These are phyloP conservation scores for Crossaster papposus DNA, from an alignment of 53 echinoderm and acorn worm species.

Conservation along the genomic window DNA sequence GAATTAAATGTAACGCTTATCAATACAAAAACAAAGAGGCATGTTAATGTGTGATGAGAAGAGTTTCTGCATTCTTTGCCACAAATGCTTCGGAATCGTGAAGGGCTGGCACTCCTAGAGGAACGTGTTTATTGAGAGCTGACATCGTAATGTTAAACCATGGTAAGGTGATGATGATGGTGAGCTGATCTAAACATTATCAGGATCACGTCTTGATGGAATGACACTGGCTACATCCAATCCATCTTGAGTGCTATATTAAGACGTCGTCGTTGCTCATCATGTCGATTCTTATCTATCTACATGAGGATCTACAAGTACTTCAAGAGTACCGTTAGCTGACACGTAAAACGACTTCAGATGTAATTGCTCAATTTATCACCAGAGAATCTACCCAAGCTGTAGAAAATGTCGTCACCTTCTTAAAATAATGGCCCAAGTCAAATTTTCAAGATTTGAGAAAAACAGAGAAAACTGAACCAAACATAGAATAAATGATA, in stretches of 20 bases:
- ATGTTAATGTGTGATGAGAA: neutral
- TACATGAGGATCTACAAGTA: neutral
- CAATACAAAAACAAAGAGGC: too few species aligned
- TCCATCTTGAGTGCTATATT: neutral
- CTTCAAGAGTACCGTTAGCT: neutral
- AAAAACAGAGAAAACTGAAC: too few species aligned
- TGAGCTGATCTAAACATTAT: neutral
- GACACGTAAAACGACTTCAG: neutral
- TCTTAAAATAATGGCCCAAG: too few species aligned
- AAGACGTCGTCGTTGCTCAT: neutral
- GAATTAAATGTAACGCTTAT: too few species aligned
- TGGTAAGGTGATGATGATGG: neutral
- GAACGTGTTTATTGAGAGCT: neutral
- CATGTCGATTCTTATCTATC: neutral
- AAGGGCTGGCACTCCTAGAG: neutral
- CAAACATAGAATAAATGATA: too few species aligned
- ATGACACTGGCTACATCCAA: neutral
- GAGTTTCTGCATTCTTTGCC: neutral
- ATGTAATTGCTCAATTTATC: neutral
- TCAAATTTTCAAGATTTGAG: too few species aligned
- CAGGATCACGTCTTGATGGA: neutral
- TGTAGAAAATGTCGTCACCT: too few species aligned
- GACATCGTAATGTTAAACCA: neutral
- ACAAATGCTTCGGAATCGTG: neutral
- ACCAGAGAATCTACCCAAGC: neutral